Conservation (phyloP, 2,888 invertebrate genomes). For the Xestia ashworthii region DNA sequence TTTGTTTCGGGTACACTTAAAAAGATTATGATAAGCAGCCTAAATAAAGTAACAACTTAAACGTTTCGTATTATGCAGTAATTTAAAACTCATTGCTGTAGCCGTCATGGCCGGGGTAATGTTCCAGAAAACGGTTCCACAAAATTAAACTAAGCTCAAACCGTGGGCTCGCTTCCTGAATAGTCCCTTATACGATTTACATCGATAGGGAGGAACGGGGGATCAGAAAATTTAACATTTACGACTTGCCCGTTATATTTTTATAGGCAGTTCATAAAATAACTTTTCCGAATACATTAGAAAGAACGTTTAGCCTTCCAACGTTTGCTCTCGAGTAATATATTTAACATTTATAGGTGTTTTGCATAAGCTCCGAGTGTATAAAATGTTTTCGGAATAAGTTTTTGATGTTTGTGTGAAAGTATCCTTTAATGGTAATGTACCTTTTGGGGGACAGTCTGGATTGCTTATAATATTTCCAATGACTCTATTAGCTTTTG, state of each 20-base stretch:
- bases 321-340: slow-evolving; percentile 82
- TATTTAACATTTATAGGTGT: slow-evolving; percentile 86
- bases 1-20: slow-evolving; percentile 69
- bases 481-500: slow-evolving; percentile 38
- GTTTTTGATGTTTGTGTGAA: slow-evolving; percentile 71
- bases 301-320: slow-evolving; percentile 77
- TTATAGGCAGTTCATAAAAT: slow-evolving; percentile 88
- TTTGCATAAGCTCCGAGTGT: slow-evolving; percentile 83
- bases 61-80: slow-evolving; percentile 75
- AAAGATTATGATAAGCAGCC: slow-evolving; percentile 74
- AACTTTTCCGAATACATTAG: slow-evolving; percentile 87
- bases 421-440: slow-evolving; percentile 62
- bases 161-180: slow-evolving; percentile 68
- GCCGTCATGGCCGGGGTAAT: slow-evolving; percentile 74
- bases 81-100: slow-evolving; percentile 74
- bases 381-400: slow-evolving; percentile 78
- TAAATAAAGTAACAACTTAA: slow-evolving; percentile 71
- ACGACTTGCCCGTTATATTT: slow-evolving; percentile 85
- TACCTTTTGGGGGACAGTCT: slow-evolving; percentile 38
- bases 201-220: slow-evolving; percentile 77
- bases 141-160: slow-evolving; percentile 82
- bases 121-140: slow-evolving; percentile 79
- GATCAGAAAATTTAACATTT: slow-evolving; percentile 83
- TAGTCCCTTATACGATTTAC: slow-evolving; percentile 77
- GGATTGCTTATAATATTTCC: slow-evolving; percentile 56